Percentiles rank a stretch among this genome's conserved stretches.
These are phyloP conservation scores for Vanessa atalanta DNA, from an alignment of 1,140 invertebrate species.

Conservation along the genomic window DNA sequence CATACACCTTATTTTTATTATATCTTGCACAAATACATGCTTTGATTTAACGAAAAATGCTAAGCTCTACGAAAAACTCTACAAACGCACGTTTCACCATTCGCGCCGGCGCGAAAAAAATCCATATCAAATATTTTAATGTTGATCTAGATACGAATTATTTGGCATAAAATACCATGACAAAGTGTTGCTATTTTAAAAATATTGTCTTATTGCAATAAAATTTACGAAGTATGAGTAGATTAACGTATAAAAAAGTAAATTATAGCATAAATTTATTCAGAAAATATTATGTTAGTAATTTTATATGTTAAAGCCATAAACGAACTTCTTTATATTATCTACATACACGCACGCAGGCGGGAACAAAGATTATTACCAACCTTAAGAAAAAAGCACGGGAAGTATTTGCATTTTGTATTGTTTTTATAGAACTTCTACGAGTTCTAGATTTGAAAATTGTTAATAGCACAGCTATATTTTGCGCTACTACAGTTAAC, in stretches of 20 bases:
- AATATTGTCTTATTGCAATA: constrained; percentile 25
- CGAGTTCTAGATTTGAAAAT: no score
- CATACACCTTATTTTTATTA: background rate
- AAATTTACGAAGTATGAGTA: constrained; percentile 10
- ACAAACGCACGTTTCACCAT: constrained; percentile 31
- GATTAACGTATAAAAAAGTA: background rate
- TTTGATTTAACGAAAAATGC: background rate
- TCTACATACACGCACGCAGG: no score
- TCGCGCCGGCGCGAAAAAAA: constrained; percentile 60
- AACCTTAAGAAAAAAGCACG: no score
- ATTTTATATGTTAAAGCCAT: no score
- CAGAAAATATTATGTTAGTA: no score
- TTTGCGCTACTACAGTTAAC: no score
- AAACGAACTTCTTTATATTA: no score
- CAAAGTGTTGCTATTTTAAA: constrained; percentile 17
- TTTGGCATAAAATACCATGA: constrained; percentile 29
- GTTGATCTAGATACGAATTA: constrained; percentile 33
- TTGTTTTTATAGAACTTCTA: no score
- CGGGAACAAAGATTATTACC: no score
- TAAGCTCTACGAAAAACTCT: constrained; percentile 13
- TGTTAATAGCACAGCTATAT: no score
- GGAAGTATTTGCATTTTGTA: no score
- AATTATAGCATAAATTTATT: no score
- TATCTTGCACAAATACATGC: background rate
- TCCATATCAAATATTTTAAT: constrained; percentile 48